These are phyloP conservation scores for Colinus virginianus DNA, from an alignment of 2,113 vertebrate genomes.

Conservation along the genomic window DNA sequence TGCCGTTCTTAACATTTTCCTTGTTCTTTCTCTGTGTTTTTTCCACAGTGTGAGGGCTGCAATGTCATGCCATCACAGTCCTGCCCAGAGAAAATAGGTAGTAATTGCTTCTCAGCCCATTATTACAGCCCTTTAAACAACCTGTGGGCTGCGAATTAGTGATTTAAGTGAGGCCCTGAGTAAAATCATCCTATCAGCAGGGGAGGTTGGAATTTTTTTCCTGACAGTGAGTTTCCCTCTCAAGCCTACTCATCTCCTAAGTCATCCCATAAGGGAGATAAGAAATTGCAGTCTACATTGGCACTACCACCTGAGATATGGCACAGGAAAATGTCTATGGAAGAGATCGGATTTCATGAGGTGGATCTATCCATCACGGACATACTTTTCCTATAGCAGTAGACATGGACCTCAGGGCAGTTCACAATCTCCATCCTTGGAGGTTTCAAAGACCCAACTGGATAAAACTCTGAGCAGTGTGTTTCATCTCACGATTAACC, in stretches of 20 bases:
- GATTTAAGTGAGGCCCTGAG: neutral
- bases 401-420: neutral
- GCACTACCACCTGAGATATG: neutral
- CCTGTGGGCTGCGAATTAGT: neutral
- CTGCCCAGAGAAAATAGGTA: slow-evolving; percentile 40
- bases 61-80: neutral
- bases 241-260: neutral
- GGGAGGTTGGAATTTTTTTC: neutral
- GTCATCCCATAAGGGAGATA: neutral
- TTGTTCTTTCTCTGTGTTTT: neutral
- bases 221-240: neutral
- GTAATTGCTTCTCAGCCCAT: slow-evolving; percentile 33
- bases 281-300: neutral
- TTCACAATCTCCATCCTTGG: neutral
- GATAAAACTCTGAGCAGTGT: neutral
- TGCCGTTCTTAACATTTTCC: neutral
- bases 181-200: slow-evolving; percentile 11
- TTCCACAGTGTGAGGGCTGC: neutral
- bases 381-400: neutral
- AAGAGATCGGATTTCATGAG: neutral
- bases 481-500: neutral
- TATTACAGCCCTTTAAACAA: slow-evolving; percentile 45
- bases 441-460: neutral
- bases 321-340: neutral
- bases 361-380: neutral